A percentile compares a stretch with the other conserved stretches of the same genome.
Conservation (phyloP, 2,888 invertebrate species). For the Drosophila sordidapex region DNA sequence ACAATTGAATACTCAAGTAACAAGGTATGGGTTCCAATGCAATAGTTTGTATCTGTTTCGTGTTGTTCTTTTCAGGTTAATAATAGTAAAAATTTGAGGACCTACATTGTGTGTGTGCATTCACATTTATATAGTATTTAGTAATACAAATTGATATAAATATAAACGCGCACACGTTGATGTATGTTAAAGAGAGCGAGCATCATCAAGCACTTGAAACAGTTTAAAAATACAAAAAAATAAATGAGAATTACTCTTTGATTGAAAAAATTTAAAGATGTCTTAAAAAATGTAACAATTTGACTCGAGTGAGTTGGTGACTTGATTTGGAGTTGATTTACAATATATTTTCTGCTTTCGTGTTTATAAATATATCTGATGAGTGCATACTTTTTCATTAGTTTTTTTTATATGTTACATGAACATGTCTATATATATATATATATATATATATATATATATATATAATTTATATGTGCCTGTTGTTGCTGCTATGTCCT, state of each 20-base stretch:
- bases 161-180: neutral
- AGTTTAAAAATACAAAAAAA: constrained; percentile 33
- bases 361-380: constrained; percentile 28
- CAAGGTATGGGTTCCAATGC: constrained; percentile 42
- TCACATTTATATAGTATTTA: neutral
- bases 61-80: constrained; percentile 14
- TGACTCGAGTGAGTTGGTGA: constrained; percentile 29
- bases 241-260: constrained; percentile 3
- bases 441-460: constrained; percentile 26
- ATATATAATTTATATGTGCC: constrained; percentile 43
- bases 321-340: constrained; percentile 37
- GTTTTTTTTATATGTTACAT: constrained; percentile 27
- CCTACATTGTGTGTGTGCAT: constrained; percentile 4
- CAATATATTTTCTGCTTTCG: constrained; percentile 20
- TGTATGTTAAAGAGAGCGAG: constrained; percentile 18
- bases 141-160: neutral
- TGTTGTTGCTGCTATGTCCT: constrained; percentile 52
- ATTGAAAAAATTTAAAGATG: constrained; percentile 13
- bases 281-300: constrained; percentile 31
- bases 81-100: constrained; percentile 23
- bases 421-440: constrained; percentile 19
- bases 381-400: constrained; percentile 29
- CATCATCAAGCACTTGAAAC: constrained; percentile 25
- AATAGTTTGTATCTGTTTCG: constrained; percentile 13
- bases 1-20: constrained; percentile 31